A percentile compares a stretch with the other conserved stretches of the same genome.
These are phyloP conservation scores for Beaufortia kweichowensis DNA, from an alignment of 2,113 vertebrate genomes.

Conservation along the genomic window DNA sequence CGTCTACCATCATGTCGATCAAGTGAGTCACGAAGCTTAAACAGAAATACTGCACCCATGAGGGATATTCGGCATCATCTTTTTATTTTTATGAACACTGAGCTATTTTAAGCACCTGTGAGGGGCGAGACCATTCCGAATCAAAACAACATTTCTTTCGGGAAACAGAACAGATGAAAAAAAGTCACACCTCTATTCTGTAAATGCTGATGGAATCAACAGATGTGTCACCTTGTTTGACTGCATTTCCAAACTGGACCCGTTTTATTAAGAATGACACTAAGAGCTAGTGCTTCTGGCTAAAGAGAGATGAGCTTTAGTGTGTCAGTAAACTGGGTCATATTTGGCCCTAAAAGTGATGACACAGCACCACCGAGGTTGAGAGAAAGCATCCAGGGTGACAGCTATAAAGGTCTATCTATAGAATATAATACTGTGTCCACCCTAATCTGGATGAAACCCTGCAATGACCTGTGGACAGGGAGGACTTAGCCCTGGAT, in stretches of 20 bases:
- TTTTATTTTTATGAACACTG: neutral
- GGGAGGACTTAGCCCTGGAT: conserved; percentile 21
- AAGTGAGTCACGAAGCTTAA: neutral
- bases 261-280: conserved; percentile 22
- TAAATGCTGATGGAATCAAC: neutral
- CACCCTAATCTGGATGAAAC: conserved; percentile 53
- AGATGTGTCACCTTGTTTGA: neutral
- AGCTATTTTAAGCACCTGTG: conserved; percentile 13
- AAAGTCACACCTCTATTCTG: neutral
- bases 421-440: conserved; percentile 54
- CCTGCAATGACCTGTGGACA: conserved; percentile 4
- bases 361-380: conserved; percentile 45
- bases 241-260: neutral
- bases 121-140: conserved; percentile 1
- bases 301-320: conserved; percentile 54
- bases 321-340: conserved; percentile 53
- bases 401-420: conserved; percentile 44
- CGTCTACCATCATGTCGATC: neutral
- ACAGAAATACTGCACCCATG: conserved; percentile 3
- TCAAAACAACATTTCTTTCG: neutral
- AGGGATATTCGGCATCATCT: neutral
- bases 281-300: conserved; percentile 33
- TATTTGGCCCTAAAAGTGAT: conserved; percentile 49
- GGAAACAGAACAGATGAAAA: neutral
- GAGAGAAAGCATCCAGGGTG: neutral